Conservation (phyloP, 2,113 vertebrate species). For the Cyprinus carpio region DNA sequence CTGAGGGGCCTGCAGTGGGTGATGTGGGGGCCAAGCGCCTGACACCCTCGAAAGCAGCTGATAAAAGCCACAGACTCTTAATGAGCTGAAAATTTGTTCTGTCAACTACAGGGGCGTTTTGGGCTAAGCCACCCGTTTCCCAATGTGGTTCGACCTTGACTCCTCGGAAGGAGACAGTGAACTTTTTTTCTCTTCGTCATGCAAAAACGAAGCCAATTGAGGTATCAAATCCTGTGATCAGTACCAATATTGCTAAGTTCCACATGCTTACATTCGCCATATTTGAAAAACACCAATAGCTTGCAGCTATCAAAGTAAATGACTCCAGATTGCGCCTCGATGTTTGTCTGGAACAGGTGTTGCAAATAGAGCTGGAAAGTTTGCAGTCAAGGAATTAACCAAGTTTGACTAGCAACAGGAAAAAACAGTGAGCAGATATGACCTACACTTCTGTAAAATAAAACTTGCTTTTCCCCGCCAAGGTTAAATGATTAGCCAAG, state of each 20-base stretch:
- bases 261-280: constrained; percentile 24
- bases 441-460: constrained; percentile 50
- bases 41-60: constrained; percentile 83
- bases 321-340: constrained; percentile 37
- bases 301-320: constrained; percentile 25
- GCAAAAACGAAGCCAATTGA: constrained; percentile 17
- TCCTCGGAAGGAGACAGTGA: constrained; percentile 67
- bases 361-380: constrained; percentile 41
- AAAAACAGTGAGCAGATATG: constrained; percentile 53
- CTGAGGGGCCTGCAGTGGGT: constrained; percentile 72
- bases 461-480: constrained; percentile 42
- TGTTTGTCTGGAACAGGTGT: constrained; percentile 13
- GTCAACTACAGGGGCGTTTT: constrained; percentile 78
- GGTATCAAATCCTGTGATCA: neutral
- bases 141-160: constrained; percentile 73
- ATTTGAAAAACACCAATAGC: constrained; percentile 42
- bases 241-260: constrained; percentile 16
- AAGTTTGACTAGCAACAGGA: constrained; percentile 18
- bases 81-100: constrained; percentile 93
- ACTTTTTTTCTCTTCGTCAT: constrained; percentile 47
- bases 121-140: constrained; percentile 70
- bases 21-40: constrained; percentile 84
- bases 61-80: constrained; percentile 90
- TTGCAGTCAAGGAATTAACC: constrained; percentile 28
- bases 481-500: constrained; percentile 62